These are phyloP conservation scores for Alethe diademata DNA, from an alignment of 2,113 vertebrate genomes.

Conservation along the genomic window DNA sequence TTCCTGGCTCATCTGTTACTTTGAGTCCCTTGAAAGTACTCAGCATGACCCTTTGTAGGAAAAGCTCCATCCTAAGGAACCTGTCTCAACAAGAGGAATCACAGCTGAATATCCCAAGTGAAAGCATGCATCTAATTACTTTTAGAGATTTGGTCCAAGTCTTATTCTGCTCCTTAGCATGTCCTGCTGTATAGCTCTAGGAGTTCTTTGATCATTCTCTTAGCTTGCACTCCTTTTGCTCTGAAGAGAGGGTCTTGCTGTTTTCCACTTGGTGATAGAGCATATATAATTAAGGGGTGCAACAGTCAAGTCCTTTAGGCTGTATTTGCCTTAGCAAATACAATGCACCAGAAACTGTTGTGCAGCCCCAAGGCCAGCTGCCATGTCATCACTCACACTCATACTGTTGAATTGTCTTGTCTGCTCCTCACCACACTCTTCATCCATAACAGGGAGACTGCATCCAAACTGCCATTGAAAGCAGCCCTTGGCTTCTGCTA, in stretches of 20 bases:
- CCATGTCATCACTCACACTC: background rate
- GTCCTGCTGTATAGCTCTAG: background rate
- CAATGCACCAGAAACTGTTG: background rate
- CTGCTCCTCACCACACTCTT: background rate
- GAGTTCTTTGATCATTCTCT: constrained; percentile 17
- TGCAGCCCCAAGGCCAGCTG: background rate
- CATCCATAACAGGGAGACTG: background rate
- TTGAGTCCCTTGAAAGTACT: background rate
- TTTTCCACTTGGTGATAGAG: background rate
- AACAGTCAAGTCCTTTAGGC: background rate
- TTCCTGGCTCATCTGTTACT: background rate
- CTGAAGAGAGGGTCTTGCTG: background rate
- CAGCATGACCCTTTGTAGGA: background rate
- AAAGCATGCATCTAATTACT: background rate
- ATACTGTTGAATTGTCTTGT: background rate
- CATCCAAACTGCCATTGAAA: background rate
- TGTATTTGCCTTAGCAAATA: background rate
- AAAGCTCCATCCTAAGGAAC: background rate
- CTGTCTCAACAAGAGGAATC: background rate
- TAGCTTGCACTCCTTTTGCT: background rate
- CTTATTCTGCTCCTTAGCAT: background rate
- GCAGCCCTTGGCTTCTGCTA: background rate
- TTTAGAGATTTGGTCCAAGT: background rate
- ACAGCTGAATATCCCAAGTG: background rate
- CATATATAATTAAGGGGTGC: background rate